A percentile compares a stretch with the other conserved stretches of the same genome.
Evolutionary conservation across 2,888 invertebrate genomes (phyloP).

Genomic region (Scrobipalpa atriplicella): DNA sequence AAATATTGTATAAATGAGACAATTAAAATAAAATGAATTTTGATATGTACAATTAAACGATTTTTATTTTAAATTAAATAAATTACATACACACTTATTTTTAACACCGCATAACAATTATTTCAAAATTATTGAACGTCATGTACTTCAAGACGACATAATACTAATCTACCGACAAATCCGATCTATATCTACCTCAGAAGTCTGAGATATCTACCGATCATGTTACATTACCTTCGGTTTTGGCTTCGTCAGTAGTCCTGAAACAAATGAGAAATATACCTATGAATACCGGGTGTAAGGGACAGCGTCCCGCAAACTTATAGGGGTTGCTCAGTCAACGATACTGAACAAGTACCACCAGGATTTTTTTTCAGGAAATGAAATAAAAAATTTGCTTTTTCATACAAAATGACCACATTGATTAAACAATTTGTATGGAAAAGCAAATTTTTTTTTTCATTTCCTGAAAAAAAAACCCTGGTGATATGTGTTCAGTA

Average conservation of each 20-base stretch:
- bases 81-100: neutral
- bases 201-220: too few species aligned
- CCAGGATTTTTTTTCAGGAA: too few species aligned
- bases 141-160: slow-evolving; percentile 8
- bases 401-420: too few species aligned
- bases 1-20: neutral
- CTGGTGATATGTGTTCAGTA: too few species aligned
- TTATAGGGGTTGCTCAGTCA: too few species aligned
- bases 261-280: neutral
- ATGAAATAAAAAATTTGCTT: too few species aligned
- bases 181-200: too few species aligned
- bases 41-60: neutral
- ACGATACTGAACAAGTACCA: too few species aligned
- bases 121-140: neutral
- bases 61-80: neutral
- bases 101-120: neutral
- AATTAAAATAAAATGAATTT: neutral
- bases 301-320: too few species aligned
- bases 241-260: slow-evolving; percentile 5
- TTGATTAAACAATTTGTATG: too few species aligned
- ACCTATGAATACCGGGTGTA: neutral
- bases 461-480: too few species aligned
- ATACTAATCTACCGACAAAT: neutral
- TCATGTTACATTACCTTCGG: slow-evolving; percentile 2
- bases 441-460: too few species aligned